Conservation (phyloP, 1,140 invertebrate species). For the Elymnias hypermnestra region DNA sequence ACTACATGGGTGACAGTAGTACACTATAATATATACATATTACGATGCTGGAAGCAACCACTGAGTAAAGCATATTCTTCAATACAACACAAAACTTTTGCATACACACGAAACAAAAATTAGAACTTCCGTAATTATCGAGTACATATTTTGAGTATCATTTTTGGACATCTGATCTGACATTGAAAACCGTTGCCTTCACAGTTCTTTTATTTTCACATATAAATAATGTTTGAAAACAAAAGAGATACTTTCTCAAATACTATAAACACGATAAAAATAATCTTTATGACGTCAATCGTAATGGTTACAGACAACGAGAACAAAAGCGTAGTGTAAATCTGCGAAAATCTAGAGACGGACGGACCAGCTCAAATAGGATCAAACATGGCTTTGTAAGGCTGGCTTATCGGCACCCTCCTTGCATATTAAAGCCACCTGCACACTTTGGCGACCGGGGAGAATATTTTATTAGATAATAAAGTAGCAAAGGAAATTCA, state of each 20-base stretch:
- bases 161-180: too few species aligned
- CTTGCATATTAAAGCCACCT: slow-evolving; percentile 14
- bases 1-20: too few species aligned
- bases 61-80: too few species aligned
- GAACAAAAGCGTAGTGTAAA: slow-evolving; percentile 19
- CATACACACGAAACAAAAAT: too few species aligned
- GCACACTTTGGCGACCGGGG: slow-evolving; percentile 1
- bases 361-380: slow-evolving; percentile 20
- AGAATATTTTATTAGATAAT: slow-evolving; percentile 8
- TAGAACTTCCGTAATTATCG: too few species aligned
- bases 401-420: slow-evolving; percentile 20
- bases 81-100: too few species aligned
- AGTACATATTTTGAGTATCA: too few species aligned
- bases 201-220: background rate
- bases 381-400: slow-evolving; percentile 20
- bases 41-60: too few species aligned
- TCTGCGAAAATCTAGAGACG: slow-evolving; percentile 22
- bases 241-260: too few species aligned
- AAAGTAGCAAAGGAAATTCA: background rate
- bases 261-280: slow-evolving; percentile 19
- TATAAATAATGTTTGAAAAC: background rate
- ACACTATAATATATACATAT: too few species aligned
- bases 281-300: slow-evolving; percentile 12
- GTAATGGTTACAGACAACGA: slow-evolving; percentile 15
- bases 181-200: too few species aligned